phyloP scores from a whole-genome alignment of 2,797 vertebrate genomes.

The Gymnoscopelus braueri region DNA sequence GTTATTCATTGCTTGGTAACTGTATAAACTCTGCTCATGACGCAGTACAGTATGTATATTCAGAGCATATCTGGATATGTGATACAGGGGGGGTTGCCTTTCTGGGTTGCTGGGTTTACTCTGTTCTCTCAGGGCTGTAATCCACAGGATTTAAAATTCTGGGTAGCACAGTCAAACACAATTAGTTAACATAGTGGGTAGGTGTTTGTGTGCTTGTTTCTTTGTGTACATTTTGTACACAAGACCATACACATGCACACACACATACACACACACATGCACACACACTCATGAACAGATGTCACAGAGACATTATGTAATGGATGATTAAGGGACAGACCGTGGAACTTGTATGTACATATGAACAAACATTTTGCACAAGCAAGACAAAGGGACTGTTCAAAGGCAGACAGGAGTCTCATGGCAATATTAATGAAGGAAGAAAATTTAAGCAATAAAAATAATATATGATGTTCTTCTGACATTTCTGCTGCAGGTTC shows the following conservation, averaged over 20 bases:
- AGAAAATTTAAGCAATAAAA: too few species aligned
- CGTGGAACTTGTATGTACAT: too few species aligned
- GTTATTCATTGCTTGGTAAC: background rate
- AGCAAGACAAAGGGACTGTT: too few species aligned
- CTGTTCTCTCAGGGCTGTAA: slow-evolving; percentile 3
- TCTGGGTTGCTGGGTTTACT: slow-evolving; percentile 5
- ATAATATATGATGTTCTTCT: too few species aligned
- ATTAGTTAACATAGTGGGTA: background rate
- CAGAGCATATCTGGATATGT: background rate
- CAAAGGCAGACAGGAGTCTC: too few species aligned
- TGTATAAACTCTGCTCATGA: background rate
- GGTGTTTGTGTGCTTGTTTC: background rate
- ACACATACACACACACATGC: background rate
- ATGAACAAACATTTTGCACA: too few species aligned
- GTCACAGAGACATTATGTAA: too few species aligned
- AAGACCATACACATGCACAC: slow-evolving; percentile 8
- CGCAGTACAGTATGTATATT: background rate
- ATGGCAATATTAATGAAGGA: too few species aligned
- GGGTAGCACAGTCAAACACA: background rate
- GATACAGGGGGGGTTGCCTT: background rate
- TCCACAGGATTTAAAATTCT: background rate
- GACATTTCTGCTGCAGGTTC: too few species aligned
- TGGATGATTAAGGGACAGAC: too few species aligned
- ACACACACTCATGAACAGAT: background rate
- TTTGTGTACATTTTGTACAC: background rate